Conservation (phyloP, 2,797 vertebrate species). For the Mycteria americana region DNA sequence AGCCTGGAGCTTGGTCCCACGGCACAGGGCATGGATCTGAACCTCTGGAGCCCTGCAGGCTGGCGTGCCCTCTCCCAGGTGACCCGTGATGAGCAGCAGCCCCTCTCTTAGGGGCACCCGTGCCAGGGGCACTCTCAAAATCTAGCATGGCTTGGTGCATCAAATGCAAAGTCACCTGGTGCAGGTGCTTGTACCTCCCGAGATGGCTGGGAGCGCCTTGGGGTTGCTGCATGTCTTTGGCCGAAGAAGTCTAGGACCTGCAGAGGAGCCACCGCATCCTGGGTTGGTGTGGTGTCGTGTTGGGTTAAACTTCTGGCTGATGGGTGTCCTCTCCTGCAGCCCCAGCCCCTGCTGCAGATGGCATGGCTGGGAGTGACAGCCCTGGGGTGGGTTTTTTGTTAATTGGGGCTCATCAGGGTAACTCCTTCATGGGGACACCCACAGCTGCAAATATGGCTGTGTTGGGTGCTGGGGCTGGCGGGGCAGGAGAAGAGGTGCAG, state of each 20-base stretch:
- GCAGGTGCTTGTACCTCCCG: background rate
- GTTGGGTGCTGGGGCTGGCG: rapidly evolving
- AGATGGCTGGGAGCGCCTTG: background rate
- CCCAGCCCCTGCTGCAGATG: background rate
- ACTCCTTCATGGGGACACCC: rapidly evolving
- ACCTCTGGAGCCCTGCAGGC: background rate
- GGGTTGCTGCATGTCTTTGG: rapidly evolving
- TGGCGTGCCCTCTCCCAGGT: background rate
- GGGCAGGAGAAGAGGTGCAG: background rate
- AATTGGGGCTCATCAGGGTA: rapidly evolving
- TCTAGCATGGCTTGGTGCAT: background rate
- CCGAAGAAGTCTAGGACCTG: background rate
- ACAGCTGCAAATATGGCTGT: rapidly evolving
- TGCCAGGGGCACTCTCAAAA: background rate
- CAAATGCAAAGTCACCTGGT: background rate
- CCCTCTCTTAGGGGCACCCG: rapidly evolving
- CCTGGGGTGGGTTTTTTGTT: background rate
- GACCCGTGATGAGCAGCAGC: background rate
- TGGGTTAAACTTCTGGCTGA: background rate
- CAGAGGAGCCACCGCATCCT: background rate
- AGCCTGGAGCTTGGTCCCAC: background rate
- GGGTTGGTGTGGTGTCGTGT: rapidly evolving
- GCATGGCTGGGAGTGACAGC: rapidly evolving
- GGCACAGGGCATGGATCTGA: rapidly evolving
- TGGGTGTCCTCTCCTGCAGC: background rate